Evolutionary conservation across 2,888 invertebrate species (phyloP).

Genomic region (Spilarctia lutea): DNA sequence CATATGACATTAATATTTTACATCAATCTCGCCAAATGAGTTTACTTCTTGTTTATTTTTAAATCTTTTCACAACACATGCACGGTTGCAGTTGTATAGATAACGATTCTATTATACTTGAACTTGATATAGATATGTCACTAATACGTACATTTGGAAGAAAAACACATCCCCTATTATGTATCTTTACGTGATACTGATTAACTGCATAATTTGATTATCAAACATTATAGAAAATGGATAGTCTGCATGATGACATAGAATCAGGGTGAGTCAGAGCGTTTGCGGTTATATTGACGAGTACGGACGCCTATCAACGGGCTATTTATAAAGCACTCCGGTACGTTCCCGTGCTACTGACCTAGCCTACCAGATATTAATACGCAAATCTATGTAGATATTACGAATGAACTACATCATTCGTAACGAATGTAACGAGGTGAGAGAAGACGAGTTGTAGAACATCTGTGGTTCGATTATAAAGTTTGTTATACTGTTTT

Average conservation of each 20-base stretch:
- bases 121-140: background rate
- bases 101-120: background rate
- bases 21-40: conserved; percentile 28
- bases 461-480: conserved; percentile 8
- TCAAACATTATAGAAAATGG: conserved; percentile 20
- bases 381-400: conserved; percentile 37
- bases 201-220: conserved; percentile 15
- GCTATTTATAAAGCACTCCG: conserved; percentile 65
- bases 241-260: conserved; percentile 32
- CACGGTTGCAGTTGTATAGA: background rate
- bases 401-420: conserved; percentile 19
- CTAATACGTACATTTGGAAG: background rate
- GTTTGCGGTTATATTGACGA: conserved; percentile 64
- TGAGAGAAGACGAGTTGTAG: conserved; percentile 14
- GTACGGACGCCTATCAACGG: conserved; percentile 52
- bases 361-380: conserved; percentile 67
- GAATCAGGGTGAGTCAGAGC: conserved; percentile 51
- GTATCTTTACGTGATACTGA: background rate
- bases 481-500: background rate
- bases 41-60: conserved; percentile 14
- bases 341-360: conserved; percentile 70
- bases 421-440: conserved; percentile 25
- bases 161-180: background rate
- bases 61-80: background rate
- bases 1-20: conserved; percentile 51